Percentiles rank a stretch among this genome's conserved stretches.
These are phyloP conservation scores for Carassius gibelio DNA, from an alignment of 2,113 vertebrate species.

Conservation along the genomic window DNA sequence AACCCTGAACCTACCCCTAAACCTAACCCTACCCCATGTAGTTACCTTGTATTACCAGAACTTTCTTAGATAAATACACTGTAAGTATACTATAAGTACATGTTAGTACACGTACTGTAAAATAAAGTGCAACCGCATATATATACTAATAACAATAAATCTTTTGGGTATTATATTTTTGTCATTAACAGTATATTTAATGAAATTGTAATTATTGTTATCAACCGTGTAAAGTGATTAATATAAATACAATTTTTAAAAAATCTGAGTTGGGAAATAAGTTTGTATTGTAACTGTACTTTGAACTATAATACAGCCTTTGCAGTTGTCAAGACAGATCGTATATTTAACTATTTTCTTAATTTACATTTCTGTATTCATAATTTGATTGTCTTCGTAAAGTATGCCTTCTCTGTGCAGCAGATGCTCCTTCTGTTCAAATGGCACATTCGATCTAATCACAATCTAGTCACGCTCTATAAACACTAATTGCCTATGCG, in stretches of 20 bases:
- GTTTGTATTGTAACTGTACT: no score
- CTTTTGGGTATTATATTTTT: no score
- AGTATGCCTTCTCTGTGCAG: background rate
- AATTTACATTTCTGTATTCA: background rate
- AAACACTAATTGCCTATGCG: constrained; percentile 8
- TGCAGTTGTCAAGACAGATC: background rate
- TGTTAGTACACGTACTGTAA: no score
- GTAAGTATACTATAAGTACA: no score
- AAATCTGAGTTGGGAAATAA: no score
- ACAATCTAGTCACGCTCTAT: constrained; percentile 47
- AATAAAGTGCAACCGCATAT: no score
- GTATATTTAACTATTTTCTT: background rate
- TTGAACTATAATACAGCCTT: background rate
- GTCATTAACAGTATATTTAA: no score
- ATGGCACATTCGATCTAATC: constrained; percentile 11
- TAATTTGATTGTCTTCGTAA: background rate
- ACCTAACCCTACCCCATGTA: no score
- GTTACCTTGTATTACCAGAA: no score
- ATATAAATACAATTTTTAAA: background rate
- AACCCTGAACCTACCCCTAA: no score
- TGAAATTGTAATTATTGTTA: background rate
- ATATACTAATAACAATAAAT: no score
- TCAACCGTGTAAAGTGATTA: background rate
- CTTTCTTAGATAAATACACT: no score
- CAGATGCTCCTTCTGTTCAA: background rate